Percentiles rank a stretch among this genome's conserved stretches.
Conservation (phyloP, 2,888 invertebrate genomes). For the Rhamphomyia laevipes region DNA sequence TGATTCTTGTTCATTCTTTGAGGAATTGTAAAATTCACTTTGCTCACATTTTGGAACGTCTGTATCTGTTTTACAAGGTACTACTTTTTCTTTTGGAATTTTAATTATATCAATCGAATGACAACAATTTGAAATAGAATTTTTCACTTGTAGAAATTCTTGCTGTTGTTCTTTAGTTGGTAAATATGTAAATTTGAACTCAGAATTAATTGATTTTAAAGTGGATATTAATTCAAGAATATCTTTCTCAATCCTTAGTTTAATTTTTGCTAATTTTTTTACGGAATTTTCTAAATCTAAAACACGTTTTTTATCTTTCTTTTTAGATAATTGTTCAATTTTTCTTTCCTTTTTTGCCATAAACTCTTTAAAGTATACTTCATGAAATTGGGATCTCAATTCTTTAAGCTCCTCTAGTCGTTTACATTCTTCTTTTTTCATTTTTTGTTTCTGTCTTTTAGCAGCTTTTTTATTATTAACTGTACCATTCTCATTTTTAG, state of each 20-base stretch:
- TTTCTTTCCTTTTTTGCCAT: slow-evolving; percentile 31
- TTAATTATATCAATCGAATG: not conserved
- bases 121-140: not conserved
- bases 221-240: slow-evolving; percentile 35
- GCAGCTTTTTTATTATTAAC: slow-evolving; percentile 35
- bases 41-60: not conserved
- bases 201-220: slow-evolving; percentile 31
- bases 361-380: slow-evolving; percentile 35
- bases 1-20: not conserved
- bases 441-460: slow-evolving; percentile 36
- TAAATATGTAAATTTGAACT: slow-evolving; percentile 35
- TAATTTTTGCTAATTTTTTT: slow-evolving; percentile 34
- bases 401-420: slow-evolving; percentile 32
- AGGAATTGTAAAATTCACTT: not conserved
- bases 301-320: slow-evolving; percentile 33
- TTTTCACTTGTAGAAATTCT: slow-evolving; percentile 23
- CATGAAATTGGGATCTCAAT: slow-evolving; percentile 31
- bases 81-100: not conserved
- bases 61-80: not conserved
- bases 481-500: slow-evolving; percentile 16
- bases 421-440: slow-evolving; percentile 35
- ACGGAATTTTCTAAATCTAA: slow-evolving; percentile 31
- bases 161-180: slow-evolving; percentile 36
- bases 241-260: slow-evolving; percentile 32
- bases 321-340: slow-evolving; percentile 26